Base-by-base conservation (phyloP, 2,113 vertebrate genomes). In the Acinonyx jubatus region DNA sequence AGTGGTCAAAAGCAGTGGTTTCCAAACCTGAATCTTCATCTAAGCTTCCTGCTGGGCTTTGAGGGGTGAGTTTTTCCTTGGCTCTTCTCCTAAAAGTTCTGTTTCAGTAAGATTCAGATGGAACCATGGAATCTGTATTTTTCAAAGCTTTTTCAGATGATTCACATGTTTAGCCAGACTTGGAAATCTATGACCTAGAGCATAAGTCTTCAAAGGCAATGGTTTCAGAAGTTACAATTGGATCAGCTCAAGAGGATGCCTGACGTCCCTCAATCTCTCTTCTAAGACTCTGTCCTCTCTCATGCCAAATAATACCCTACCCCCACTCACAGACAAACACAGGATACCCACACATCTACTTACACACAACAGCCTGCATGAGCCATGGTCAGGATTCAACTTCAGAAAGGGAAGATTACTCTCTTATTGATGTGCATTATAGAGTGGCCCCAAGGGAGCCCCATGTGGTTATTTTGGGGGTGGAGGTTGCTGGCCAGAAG, bases 131-230 rank as follows among this genome's bases (percentile, higher is more conserved):
- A 95, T 94, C 13, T 90, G 41, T 41, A 74, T 85, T 94, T 84
- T 76, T 82, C 38, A 91, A 90, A 45, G 48, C 50, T 95, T 96
- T 57, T 90, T 38, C 31, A 50, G 50, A 25, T 94, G 38, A 68
- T 25, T 91, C 36, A 71, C 38, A 84, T 68, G 6, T 96, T 86
- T 74, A 78, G 63, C 21, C 71, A 89, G 63, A 74, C 66, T 82
- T 89, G 63, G 86, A 94, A 95, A 81, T n/a, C 81, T 89, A 45
- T 87, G 63, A 93, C 29, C 38, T 86, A 63, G 45, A 92, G 78
- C 18, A 41, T 25, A 91, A 92, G 50, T 87, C 69, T 41, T 76
- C 68, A 78, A 74, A 87, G 48, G 63, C n/a, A 57, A 33, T 91
- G 66, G 5, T 45, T 95, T 96, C 68, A 92, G 55, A 79, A 84